phyloP scores from a whole-genome alignment of 2,797 vertebrate genomes.

The Masticophis lateralis region DNA sequence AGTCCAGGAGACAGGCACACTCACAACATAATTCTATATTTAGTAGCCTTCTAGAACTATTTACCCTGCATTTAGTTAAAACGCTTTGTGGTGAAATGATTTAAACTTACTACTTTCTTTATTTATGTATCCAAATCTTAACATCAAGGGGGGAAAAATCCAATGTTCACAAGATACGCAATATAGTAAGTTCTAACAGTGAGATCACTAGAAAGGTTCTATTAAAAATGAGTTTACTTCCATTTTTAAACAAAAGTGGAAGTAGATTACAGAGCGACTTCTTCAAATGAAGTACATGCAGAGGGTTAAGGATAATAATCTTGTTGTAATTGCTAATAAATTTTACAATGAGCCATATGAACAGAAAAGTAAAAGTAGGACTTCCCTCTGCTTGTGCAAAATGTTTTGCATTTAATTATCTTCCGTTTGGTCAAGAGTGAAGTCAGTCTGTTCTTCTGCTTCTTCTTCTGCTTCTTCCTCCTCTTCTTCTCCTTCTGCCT shows the following conservation, averaged over 20 bases:
- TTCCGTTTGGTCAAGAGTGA: slow-evolving; percentile 69
- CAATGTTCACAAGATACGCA: slow-evolving; percentile 72
- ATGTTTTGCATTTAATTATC: slow-evolving; percentile 63
- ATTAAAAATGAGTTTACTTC: slow-evolving; percentile 70
- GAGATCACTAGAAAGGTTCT: slow-evolving; percentile 73
- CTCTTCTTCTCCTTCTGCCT: slow-evolving; percentile 5
- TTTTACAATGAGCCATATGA: slow-evolving; percentile 57
- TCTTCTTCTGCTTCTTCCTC: slow-evolving; percentile 11
- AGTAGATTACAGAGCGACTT: slow-evolving; percentile 73
- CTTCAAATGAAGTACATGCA: slow-evolving; percentile 75
- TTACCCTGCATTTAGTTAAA: slow-evolving; percentile 60
- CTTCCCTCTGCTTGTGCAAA: slow-evolving; percentile 15
- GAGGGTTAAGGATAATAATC: slow-evolving; percentile 44
- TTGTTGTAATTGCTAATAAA: slow-evolving; percentile 56
- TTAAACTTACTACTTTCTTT: slow-evolving; percentile 54
- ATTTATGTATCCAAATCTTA: slow-evolving; percentile 60
- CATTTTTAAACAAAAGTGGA: slow-evolving; percentile 69
- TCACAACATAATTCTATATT: slow-evolving; percentile 64
- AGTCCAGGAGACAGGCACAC: slow-evolving; percentile 65
- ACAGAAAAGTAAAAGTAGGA: slow-evolving; percentile 62
- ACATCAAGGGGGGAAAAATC: slow-evolving; percentile 66
- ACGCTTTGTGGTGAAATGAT: slow-evolving; percentile 61
- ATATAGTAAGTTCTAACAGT: slow-evolving; percentile 69
- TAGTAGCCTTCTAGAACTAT: slow-evolving; percentile 57
- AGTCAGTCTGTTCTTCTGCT: slow-evolving; percentile 64